A percentile compares a stretch with the other conserved stretches of the same genome.
Evolutionary conservation across 2,113 vertebrate genomes (phyloP).

Genomic region (Bombycilla garrulus): DNA sequence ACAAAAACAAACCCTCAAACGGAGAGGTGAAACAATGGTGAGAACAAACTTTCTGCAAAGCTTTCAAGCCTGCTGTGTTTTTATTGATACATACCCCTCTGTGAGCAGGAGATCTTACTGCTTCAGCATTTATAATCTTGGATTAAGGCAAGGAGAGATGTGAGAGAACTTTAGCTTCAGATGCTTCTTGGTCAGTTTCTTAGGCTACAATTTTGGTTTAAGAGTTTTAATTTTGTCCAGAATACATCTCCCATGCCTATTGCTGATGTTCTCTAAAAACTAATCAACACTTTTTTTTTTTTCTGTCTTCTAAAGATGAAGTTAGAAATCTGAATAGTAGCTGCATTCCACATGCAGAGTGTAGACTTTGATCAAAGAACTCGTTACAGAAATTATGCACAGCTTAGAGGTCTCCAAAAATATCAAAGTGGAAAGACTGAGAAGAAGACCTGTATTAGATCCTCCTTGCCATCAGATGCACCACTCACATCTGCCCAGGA

Average conservation of each 20-base stretch:
- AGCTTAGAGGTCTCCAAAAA: neutral
- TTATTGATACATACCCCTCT: neutral
- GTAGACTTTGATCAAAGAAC: neutral
- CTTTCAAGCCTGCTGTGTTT: neutral
- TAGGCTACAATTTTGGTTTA: neutral
- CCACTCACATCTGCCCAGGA: neutral
- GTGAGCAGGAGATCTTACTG: neutral
- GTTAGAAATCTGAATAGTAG: neutral
- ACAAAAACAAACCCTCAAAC: slow-evolving; percentile 1
- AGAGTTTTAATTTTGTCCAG: neutral
- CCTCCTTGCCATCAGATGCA: neutral
- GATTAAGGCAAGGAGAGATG: neutral
- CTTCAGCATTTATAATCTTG: neutral
- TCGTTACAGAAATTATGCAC: neutral
- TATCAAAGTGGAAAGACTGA: neutral
- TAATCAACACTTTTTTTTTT: neutral
- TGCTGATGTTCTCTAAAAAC: neutral
- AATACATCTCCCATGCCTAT: neutral
- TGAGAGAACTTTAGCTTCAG: neutral
- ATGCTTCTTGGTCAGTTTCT: neutral
- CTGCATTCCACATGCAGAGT: neutral
- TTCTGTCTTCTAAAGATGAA: neutral
- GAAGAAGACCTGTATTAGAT: neutral
- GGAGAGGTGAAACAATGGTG: neutral
- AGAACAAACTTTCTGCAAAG: neutral